Evolutionary conservation across 92 coral and sea anemone genomes (phyloP).

Genomic region (Pocillopora meandrina): DNA sequence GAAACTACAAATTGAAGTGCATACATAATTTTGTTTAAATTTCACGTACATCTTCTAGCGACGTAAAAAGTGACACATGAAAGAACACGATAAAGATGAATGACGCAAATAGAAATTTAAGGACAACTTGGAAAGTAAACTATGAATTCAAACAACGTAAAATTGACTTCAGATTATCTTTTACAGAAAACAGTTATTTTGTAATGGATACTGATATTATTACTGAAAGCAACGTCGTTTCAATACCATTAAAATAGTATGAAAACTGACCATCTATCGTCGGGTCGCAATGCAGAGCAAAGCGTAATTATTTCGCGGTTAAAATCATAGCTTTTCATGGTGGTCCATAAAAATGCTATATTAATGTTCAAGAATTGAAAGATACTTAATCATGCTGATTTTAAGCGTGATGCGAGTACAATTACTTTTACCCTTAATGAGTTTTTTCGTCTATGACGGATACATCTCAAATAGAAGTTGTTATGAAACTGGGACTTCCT

Average conservation of each 20-base stretch:
- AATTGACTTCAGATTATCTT: neutral
- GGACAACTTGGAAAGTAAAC: neutral
- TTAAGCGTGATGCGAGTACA: neutral
- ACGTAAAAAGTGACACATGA: neutral
- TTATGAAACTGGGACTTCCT: neutral
- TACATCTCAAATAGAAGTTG: neutral
- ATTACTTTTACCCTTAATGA: neutral
- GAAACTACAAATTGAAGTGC: conserved; percentile 4
- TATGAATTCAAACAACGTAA: neutral
- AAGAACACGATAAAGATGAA: neutral
- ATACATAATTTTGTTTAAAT: neutral
- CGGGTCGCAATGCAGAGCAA: too few relatives aligned
- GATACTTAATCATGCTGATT: neutral
- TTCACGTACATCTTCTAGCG: neutral
- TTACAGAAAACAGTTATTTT: neutral
- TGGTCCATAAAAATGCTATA: too few relatives aligned
- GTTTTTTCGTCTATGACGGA: neutral
- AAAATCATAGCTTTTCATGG: too few relatives aligned
- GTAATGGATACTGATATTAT: too few relatives aligned
- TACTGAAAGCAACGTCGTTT: too few relatives aligned
- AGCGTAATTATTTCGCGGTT: too few relatives aligned
- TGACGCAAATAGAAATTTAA: neutral
- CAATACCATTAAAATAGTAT: too few relatives aligned
- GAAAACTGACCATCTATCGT: too few relatives aligned
- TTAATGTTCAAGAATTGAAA: neutral